Conservation (phyloP, 2,888 invertebrate species). For the Chymomyza amoena region DNA sequence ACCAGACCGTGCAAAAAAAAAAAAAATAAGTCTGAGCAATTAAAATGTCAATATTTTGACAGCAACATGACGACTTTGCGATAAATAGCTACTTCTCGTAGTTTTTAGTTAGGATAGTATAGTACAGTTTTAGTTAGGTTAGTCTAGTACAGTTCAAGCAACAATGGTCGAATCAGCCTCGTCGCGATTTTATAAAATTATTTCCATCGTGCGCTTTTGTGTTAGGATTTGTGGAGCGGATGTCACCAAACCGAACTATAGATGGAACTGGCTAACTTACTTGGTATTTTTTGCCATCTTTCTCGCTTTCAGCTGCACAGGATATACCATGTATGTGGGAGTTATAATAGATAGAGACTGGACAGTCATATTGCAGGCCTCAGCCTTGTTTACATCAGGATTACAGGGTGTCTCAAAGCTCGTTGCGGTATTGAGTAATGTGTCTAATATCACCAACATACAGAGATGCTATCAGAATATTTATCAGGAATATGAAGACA, state of each 20-base stretch:
- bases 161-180: constrained; percentile 16
- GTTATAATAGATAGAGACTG: constrained; percentile 45
- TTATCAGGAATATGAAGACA: constrained; percentile 50
- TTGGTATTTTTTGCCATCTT: constrained; percentile 17
- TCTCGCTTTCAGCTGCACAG: constrained; percentile 35
- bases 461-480: constrained; percentile 33
- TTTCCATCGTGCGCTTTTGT: constrained; percentile 35
- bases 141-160: no score
- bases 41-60: no score
- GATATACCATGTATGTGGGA: constrained; percentile 60
- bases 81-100: no score
- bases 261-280: constrained; percentile 47
- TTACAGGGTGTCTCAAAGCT: constrained; percentile 47
- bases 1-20: no score
- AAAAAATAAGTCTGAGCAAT: no score
- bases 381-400: constrained; percentile 46
- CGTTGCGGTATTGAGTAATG: constrained; percentile 6
- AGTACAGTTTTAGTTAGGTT: no score
- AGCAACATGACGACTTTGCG: no score
- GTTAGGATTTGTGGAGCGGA: constrained; percentile 48
- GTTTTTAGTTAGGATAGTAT: no score
- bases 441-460: not conserved
- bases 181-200: constrained; percentile 30
- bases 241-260: constrained; percentile 42
- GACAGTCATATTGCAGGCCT: constrained; percentile 50